A percentile compares a stretch with the other conserved stretches of the same genome.
Evolutionary conservation across 2,888 invertebrate genomes (phyloP).

Genomic region (Chesias legatella): DNA sequence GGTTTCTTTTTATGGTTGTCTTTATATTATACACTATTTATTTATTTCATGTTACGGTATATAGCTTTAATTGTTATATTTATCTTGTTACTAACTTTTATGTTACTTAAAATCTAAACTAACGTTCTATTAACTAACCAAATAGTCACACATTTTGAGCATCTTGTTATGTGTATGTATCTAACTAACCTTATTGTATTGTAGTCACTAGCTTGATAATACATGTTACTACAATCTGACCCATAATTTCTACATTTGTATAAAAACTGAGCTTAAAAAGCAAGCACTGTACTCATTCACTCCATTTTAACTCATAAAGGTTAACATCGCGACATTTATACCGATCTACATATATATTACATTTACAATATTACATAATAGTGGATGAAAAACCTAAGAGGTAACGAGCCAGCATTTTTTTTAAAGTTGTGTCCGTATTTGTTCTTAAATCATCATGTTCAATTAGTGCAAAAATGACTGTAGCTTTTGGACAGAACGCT

Average conservation of each 20-base stretch:
- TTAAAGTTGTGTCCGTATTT: not conserved
- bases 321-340: slow-evolving; percentile 42
- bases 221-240: too few species aligned
- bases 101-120: slow-evolving; percentile 2
- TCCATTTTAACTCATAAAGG: slow-evolving; percentile 20
- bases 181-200: too few species aligned
- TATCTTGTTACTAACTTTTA: slow-evolving; percentile 9
- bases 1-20: not conserved
- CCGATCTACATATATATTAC: too few species aligned
- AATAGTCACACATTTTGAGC: too few species aligned
- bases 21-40: not conserved
- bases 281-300: slow-evolving; percentile 17
- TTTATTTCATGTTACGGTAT: not conserved
- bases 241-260: slow-evolving; percentile 45
- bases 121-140: too few species aligned
- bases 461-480: too few species aligned
- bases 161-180: too few species aligned
- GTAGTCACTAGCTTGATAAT: too few species aligned
- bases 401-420: too few species aligned
- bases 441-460: too few species aligned
- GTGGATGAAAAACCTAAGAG: too few species aligned
- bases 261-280: slow-evolving; percentile 11
- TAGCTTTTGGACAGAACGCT: not conserved
- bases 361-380: too few species aligned
- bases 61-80: not conserved